Evolutionary conservation across 1,140 invertebrate species (phyloP).

Genomic region (Orchesella cincta): DNA sequence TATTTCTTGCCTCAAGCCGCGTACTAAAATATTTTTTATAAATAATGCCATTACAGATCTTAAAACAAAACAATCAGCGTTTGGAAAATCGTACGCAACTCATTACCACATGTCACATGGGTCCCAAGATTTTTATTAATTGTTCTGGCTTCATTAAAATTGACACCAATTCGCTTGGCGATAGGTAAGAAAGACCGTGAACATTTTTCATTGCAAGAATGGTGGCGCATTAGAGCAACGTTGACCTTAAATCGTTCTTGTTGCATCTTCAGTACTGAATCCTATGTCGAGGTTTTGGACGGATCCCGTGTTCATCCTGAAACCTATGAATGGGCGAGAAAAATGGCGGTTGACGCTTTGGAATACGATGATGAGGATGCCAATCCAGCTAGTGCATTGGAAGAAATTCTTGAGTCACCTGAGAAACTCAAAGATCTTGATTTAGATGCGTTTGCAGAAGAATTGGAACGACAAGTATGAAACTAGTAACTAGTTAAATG

Average conservation of each 20-base stretch:
- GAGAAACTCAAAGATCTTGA: slow-evolving; percentile 95
- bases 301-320: slow-evolving; percentile 98
- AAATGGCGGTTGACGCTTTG: slow-evolving; percentile 99
- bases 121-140: slow-evolving; percentile 98
- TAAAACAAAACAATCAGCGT: slow-evolving; percentile 91
- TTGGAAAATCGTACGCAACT: slow-evolving; percentile 93
- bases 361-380: slow-evolving; percentile 73
- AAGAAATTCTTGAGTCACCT: slow-evolving; percentile 94
- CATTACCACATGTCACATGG: slow-evolving; percentile 93
- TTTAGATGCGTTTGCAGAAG: slow-evolving; percentile 97
- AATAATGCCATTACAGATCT: slow-evolving; percentile 64
- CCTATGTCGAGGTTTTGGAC: slow-evolving; percentile 94
- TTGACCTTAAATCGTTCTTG: slow-evolving; percentile 35
- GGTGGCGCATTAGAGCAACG: background rate
- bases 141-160: slow-evolving; percentile 99
- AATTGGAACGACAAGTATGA: slow-evolving; percentile 92
- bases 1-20: no score
- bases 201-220: slow-evolving; percentile 6
- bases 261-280: slow-evolving; percentile 86
- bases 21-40: slow-evolving; percentile 22
- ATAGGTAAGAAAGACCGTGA: no score
- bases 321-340: slow-evolving; percentile 98
- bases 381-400: slow-evolving; percentile 94
- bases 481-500: slow-evolving; percentile 54
- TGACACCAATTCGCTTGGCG: slow-evolving; percentile 90